Conservation (phyloP, 64 coral and sea anemone genomes). For the Trachythela sp. region DNA sequence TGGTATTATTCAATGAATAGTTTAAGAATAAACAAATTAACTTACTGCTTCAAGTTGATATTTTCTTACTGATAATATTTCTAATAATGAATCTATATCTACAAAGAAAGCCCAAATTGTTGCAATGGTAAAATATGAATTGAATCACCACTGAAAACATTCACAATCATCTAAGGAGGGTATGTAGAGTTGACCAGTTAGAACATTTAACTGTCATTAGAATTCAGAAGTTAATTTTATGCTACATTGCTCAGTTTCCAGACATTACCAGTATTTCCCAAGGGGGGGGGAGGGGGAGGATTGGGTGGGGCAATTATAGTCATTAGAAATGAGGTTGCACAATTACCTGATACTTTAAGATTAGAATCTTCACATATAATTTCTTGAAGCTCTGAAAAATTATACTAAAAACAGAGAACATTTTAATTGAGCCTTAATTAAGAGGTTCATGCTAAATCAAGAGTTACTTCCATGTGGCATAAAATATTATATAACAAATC, state of each 20-base stretch:
- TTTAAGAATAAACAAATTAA: not conserved
- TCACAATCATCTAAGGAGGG: no score
- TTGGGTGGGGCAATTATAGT: no score
- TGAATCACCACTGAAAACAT: no score
- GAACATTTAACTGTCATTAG: no score
- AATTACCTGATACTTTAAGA: constrained; percentile 20
- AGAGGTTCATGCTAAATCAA: not conserved
- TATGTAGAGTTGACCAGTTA: no score
- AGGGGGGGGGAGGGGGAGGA: no score
- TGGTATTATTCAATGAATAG: not conserved
- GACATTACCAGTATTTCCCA: no score
- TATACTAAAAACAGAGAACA: constrained; percentile 4
- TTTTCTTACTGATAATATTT: constrained; percentile 84
- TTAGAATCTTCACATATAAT: constrained; percentile 20
- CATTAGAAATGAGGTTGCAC: not conserved
- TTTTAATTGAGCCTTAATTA: not conserved
- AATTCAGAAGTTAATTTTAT: no score
- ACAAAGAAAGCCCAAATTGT: not conserved
- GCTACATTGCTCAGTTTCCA: no score
- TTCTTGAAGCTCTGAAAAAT: constrained; percentile 20
- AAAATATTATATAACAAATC: no score
- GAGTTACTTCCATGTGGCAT: no score
- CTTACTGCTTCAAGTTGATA: constrained; percentile 95
- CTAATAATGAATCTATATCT: constrained; percentile 93
- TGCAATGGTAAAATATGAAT: not conserved